Percentiles rank a stretch among this genome's conserved stretches.
These are phyloP conservation scores for Ceyx margarethae DNA, from an alignment of 2,113 vertebrate genomes.

Conservation along the genomic window DNA sequence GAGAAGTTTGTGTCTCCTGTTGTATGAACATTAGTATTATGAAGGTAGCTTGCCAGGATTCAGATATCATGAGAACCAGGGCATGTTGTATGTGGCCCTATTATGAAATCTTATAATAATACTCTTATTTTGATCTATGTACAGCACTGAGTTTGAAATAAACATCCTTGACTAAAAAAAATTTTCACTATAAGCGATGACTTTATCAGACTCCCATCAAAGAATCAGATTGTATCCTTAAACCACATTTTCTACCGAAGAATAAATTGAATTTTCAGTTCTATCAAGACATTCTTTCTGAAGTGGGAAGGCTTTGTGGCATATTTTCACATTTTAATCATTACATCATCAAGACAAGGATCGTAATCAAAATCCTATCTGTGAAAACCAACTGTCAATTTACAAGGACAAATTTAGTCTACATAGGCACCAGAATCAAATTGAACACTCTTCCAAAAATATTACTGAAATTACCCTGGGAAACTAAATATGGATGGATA, in stretches of 20 bases:
- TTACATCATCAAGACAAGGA: not conserved
- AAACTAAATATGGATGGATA: not conserved
- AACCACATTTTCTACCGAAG: not conserved
- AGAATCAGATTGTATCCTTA: not conserved
- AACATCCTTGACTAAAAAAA: not conserved
- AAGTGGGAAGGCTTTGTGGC: not conserved
- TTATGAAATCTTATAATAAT: not conserved
- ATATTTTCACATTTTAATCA: not conserved
- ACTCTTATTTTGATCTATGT: not conserved
- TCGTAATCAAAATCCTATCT: not conserved
- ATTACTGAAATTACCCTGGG: not conserved
- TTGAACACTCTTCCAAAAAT: not conserved
- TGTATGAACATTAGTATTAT: not conserved
- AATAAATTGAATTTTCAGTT: not conserved
- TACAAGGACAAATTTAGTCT: not conserved
- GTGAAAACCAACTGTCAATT: not conserved
- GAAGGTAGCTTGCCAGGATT: not conserved
- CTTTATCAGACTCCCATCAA: not conserved
- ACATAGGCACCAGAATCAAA: not conserved
- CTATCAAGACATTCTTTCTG: not conserved
- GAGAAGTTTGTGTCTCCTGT: not conserved
- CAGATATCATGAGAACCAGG: not conserved
- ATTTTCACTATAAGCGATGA: no score
- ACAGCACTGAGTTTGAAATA: not conserved
- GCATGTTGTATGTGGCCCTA: rapidly evolving